These are phyloP conservation scores for Dromius quadrimaculatus DNA, from an alignment of 2,888 invertebrate genomes.

Conservation along the genomic window DNA sequence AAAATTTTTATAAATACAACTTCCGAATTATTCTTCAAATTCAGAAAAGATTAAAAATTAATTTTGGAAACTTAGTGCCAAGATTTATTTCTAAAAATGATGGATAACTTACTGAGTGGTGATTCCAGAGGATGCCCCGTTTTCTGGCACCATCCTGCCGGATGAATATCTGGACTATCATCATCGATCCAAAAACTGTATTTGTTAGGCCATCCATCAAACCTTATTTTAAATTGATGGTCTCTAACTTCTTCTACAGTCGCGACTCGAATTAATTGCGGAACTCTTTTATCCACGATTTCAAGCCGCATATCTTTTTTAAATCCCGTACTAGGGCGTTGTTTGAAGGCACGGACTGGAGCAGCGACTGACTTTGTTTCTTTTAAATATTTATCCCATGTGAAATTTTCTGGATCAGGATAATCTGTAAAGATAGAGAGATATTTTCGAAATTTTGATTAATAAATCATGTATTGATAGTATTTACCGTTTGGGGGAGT, in stretches of 20 bases:
- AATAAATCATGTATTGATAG: no score
- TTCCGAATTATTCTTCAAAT: no score
- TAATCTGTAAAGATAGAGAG: constrained; percentile 67
- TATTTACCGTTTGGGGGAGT: constrained; percentile 86
- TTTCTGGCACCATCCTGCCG: constrained; percentile 91
- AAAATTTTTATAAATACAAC: no score
- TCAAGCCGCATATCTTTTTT: constrained; percentile 89
- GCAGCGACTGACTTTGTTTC: constrained; percentile 82
- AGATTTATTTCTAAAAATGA: no score
- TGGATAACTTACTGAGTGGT: constrained; percentile 76
- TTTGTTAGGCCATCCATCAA: constrained; percentile 90
- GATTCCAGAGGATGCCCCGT: constrained; percentile 89
- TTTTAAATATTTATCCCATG: constrained; percentile 87
- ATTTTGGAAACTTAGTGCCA: no score
- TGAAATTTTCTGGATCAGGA: constrained; percentile 79
- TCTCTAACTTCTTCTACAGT: constrained; percentile 82
- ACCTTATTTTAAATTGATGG: constrained; percentile 82
- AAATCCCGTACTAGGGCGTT: constrained; percentile 83
- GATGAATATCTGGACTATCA: constrained; percentile 91
- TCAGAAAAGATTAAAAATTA: no score
- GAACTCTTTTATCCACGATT: constrained; percentile 86
- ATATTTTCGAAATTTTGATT: neutral
- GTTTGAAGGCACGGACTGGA: constrained; percentile 85
- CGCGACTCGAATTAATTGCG: constrained; percentile 87
- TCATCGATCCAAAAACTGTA: constrained; percentile 92